Base-by-base conservation (phyloP, 2,797 vertebrate species). In the Clarias fuscus region DNA sequence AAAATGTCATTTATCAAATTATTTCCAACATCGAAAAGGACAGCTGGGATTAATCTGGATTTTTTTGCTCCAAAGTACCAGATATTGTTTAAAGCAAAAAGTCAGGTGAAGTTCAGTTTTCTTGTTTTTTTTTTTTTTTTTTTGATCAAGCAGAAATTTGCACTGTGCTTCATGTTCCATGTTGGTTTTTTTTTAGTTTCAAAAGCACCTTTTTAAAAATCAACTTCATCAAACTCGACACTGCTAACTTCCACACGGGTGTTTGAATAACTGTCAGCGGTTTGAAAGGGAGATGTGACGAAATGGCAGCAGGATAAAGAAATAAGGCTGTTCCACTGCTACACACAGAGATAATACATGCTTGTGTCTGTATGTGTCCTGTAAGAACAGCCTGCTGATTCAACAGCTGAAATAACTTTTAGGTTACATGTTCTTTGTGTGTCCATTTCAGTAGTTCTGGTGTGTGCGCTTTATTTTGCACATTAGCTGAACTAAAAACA, bases 1-100 rank as follows among this genome's bases (percentile, higher is more conserved):
- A 90, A 89, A 89, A 71, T 88, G 88, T 88, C 89, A 93, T 93
- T 92, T 83, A 93, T 93, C 89, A 93, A 92, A 92, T 91, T 83
- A 90, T 81, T 86, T 53, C 87, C 81, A 64, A 90, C 86, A 88
- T 86, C 78, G 20, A 59, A 84, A 84, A 86, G 73, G 70, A 90
- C 82, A 84, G n/a, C 78, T 27, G 79, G 82, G 84, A 90, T 88
- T 88, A 87, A 88, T 87, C 87, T 82, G 10, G 58, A 81, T 84
- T 73, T 59, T 70, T 27, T 61, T 17, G 56, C 58, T 7, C 22
- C 40, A 48, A 64, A 78, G 68, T 18, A 5, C 40, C 0, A 5
- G 48, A 71, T 37, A 78, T 78, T 84, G 73, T 84, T 62, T 68
- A 86, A 83, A 76, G 27, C n/a, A 71, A 48, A 77, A 53, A 48